Evolutionary conservation across 1,140 invertebrate species (phyloP).

Genomic region (Ruditapes philippinarum): DNA sequence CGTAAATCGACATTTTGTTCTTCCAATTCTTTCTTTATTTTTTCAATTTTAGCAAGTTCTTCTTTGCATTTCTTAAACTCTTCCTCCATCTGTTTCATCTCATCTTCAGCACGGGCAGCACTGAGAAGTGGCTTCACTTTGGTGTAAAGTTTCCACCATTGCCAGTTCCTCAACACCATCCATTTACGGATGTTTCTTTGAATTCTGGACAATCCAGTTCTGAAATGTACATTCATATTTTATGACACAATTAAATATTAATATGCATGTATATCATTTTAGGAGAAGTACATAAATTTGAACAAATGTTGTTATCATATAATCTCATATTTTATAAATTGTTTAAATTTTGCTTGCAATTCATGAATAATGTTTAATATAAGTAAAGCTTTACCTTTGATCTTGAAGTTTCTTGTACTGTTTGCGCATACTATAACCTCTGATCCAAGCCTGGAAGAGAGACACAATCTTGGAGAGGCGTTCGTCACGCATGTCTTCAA

Average conservation of each 20-base stretch:
- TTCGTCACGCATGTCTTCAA: slow-evolving; percentile 99
- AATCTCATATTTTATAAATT: no score
- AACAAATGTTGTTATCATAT: no score
- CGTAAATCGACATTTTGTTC: slow-evolving; percentile 93
- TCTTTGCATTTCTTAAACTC: slow-evolving; percentile 97
- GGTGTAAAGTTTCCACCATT: slow-evolving; percentile 99
- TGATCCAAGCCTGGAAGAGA: slow-evolving; percentile 98
- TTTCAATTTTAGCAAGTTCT: slow-evolving; percentile 96
- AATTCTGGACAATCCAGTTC: slow-evolving; percentile 97
- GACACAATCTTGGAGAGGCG: slow-evolving; percentile 98
- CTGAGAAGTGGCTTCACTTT: slow-evolving; percentile 99
- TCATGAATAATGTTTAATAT: no score
- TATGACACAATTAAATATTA: no score
- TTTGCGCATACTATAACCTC: slow-evolving; percentile 93
- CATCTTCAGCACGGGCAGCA: slow-evolving; percentile 98
- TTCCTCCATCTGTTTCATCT: slow-evolving; percentile 98
- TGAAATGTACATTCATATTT: no score
- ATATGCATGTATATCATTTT: no score
- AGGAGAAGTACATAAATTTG: no score
- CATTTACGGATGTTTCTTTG: slow-evolving; percentile 99
- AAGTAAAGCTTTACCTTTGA: slow-evolving; percentile 90
- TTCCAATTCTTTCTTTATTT: slow-evolving; percentile 98
- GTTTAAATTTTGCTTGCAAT: no score
- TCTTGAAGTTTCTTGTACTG: slow-evolving; percentile 98
- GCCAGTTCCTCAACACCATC: slow-evolving; percentile 98